These are phyloP conservation scores for Macquaria australasica DNA, from an alignment of 2,113 vertebrate genomes.

Conservation along the genomic window DNA sequence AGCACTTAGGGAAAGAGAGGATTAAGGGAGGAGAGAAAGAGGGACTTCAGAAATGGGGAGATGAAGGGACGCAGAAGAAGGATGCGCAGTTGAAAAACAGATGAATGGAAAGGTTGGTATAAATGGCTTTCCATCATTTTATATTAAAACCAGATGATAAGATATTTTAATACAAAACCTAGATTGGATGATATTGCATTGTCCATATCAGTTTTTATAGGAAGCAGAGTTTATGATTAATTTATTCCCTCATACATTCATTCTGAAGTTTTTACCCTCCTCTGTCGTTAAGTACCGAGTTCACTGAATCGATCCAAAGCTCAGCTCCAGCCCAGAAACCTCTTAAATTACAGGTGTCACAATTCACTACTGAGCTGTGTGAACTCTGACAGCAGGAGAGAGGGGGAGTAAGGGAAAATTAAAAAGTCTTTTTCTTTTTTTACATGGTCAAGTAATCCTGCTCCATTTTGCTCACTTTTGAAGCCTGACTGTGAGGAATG, in stretches of 20 bases:
- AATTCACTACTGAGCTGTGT: conserved; percentile 44
- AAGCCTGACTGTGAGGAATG: conserved; percentile 66
- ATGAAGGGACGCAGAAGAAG: conserved; percentile 28
- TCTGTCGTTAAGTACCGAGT: conserved; percentile 46
- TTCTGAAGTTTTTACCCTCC: conserved; percentile 63
- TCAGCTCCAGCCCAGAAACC: conserved; percentile 55
- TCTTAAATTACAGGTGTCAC: conserved; percentile 62
- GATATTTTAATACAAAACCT: conserved; percentile 30
- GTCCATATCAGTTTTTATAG: conserved; percentile 22
- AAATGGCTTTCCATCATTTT: conserved; percentile 27
- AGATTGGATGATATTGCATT: conserved; percentile 11
- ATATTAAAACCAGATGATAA: conserved; percentile 4
- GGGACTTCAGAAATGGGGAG: conserved; percentile 32
- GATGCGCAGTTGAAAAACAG: conserved; percentile 33
- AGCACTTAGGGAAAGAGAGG: conserved; percentile 75
- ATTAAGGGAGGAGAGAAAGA: conserved; percentile 34
- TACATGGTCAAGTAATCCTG: conserved; percentile 52
- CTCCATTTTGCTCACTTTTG: conserved; percentile 63
- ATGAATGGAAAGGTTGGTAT: conserved; percentile 37
- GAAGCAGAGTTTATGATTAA: conserved; percentile 39
- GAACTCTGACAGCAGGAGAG: conserved; percentile 51
- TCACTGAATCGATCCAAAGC: conserved; percentile 58
- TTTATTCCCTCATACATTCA: conserved; percentile 63
- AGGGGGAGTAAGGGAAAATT: conserved; percentile 47
- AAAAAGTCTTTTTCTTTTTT: conserved; percentile 33